Percentiles rank a stretch among this genome's conserved stretches.
These are phyloP conservation scores for Pyrgilauda ruficollis DNA, from an alignment of 2,113 vertebrate genomes.

Conservation along the genomic window DNA sequence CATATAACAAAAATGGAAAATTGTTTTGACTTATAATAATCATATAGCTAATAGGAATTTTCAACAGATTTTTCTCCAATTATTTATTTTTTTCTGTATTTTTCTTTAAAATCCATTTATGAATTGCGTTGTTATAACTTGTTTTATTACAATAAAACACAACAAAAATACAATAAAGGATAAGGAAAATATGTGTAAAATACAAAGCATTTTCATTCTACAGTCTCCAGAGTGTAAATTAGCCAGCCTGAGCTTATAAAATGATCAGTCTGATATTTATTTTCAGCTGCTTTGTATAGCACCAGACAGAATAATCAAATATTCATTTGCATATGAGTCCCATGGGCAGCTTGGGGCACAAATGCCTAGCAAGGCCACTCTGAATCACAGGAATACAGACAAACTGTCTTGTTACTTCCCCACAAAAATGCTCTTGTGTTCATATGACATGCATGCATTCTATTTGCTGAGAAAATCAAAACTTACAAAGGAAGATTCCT, in stretches of 20 bases:
- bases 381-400: neutral
- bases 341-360: neutral
- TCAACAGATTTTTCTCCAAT: neutral
- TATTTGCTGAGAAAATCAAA: neutral
- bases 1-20: neutral
- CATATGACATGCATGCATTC: neutral
- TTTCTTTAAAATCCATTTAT: neutral
- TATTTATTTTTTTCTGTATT: neutral
- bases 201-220: neutral
- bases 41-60: neutral
- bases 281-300: neutral
- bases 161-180: neutral
- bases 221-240: neutral
- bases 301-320: constrained; percentile 19
- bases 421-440: neutral
- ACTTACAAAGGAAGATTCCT: neutral
- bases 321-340: constrained; percentile 1
- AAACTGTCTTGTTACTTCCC: neutral
- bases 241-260: neutral
- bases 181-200: neutral
- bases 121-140: neutral
- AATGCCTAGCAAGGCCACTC: neutral
- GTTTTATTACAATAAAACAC: neutral
- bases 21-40: neutral
- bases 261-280: neutral